phyloP scores from a whole-genome alignment of 2,113 vertebrate species.

The Crotalus tigris region DNA sequence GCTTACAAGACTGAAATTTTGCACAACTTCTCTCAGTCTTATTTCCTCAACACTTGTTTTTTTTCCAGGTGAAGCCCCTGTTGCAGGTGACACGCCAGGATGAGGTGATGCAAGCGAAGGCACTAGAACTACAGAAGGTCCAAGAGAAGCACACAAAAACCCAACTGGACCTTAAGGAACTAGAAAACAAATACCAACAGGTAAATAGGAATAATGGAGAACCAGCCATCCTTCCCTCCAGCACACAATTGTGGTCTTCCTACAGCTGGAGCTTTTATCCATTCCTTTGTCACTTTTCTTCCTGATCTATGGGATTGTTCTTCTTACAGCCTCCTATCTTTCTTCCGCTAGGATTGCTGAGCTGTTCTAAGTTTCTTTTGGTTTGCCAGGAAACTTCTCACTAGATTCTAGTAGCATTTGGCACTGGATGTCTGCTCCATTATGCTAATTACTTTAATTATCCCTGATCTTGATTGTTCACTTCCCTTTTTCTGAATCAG shows the following conservation, averaged over 20 bases:
- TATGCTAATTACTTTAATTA: neutral
- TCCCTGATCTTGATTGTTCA: neutral
- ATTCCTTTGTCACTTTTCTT: neutral
- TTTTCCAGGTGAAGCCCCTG: slow-evolving; percentile 83
- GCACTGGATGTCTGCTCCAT: neutral
- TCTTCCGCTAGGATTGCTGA: neutral
- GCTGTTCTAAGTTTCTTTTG: neutral
- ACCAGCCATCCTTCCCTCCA: neutral
- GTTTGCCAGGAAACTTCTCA: neutral
- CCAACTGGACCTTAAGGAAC: slow-evolving; percentile 74
- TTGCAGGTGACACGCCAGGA: slow-evolving; percentile 89
- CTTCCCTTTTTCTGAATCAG: neutral
- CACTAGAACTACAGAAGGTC: slow-evolving; percentile 80
- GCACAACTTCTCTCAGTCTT: neutral
- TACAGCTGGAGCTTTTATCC: neutral
- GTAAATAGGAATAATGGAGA: slow-evolving; percentile 51
- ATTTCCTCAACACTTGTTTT: neutral
- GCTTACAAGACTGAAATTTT: too few relatives aligned
- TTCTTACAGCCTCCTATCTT: neutral
- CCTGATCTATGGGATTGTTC: neutral
- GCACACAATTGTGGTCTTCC: rapidly evolving
- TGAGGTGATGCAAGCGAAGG: slow-evolving; percentile 84
- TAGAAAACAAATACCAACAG: slow-evolving; percentile 78
- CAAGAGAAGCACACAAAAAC: slow-evolving; percentile 77
- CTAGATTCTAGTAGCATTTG: neutral